Evolutionary conservation across 2,888 invertebrate species (phyloP).

Genomic region (Melangyna quadrimaculata): DNA sequence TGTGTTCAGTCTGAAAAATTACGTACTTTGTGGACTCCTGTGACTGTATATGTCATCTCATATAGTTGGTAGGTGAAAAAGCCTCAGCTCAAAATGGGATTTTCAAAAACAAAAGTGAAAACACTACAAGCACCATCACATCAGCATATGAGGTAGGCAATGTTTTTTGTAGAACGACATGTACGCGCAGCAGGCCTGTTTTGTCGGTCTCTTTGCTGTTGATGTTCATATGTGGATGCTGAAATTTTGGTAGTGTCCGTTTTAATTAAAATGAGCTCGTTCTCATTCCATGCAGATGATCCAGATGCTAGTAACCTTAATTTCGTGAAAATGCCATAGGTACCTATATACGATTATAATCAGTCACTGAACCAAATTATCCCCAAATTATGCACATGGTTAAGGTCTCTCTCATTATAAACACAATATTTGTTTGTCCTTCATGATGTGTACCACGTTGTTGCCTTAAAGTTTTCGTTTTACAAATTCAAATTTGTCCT

Average conservation of each 20-base stretch:
- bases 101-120: constrained; percentile 11
- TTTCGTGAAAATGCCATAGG: constrained; percentile 25
- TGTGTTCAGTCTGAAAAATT: not conserved
- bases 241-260: not conserved
- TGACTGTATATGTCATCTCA: constrained; percentile 2
- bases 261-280: constrained; percentile 22
- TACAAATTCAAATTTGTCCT: constrained; percentile 1
- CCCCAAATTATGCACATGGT: constrained; percentile 10
- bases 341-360: constrained; percentile 36
- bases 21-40: constrained; percentile 6
- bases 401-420: not conserved
- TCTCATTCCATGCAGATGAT: not conserved
- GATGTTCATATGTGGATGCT: not conserved
- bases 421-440: not conserved
- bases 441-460: not conserved
- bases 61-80: no score
- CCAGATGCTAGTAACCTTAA: constrained; percentile 31
- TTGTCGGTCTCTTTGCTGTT: not conserved
- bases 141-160: not conserved
- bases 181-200: no score
- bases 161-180: not conserved
- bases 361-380: constrained; percentile 32
- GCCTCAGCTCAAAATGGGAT: constrained; percentile 3
- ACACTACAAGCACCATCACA: not conserved
- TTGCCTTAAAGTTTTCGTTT: not conserved